Evolutionary conservation across 1,140 invertebrate species (phyloP).

Genomic region (Dolichoris vasculosae): DNA sequence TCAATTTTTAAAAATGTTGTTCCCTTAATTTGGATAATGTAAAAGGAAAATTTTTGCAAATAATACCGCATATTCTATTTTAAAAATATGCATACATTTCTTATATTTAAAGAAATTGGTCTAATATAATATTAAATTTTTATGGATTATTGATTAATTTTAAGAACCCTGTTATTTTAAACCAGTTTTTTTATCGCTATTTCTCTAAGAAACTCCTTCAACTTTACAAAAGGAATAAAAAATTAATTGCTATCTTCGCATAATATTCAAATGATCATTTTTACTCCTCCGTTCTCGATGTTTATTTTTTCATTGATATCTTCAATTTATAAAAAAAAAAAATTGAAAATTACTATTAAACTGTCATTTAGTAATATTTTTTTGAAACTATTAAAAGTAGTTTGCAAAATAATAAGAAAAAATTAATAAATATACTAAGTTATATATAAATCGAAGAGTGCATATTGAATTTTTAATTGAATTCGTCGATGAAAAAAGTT

Average conservation of each 20-base stretch:
- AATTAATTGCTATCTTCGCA: not conserved
- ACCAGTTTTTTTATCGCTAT: not conserved
- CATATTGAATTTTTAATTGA: no score
- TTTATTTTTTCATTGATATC: not conserved
- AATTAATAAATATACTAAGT: not conserved
- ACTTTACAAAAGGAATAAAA: constrained; percentile 6
- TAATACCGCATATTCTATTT: not conserved
- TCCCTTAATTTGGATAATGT: not conserved
- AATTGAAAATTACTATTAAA: not conserved
- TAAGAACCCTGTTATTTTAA: constrained; percentile 7
- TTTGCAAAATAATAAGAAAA: no score
- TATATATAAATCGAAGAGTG: not conserved
- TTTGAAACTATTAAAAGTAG: not conserved
- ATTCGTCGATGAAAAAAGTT: no score
- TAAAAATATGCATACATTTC: no score
- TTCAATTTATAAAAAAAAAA: not conserved
- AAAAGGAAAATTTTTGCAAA: not conserved
- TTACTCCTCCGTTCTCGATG: not conserved
- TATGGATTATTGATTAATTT: not conserved
- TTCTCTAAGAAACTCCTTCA: not conserved
- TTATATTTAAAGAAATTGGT: not conserved
- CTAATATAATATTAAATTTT: not conserved
- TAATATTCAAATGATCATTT: not conserved
- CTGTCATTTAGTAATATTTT: not conserved
- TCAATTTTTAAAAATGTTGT: not conserved